phyloP scores from a whole-genome alignment of 2,888 invertebrate genomes.

The Tethea ocularis region DNA sequence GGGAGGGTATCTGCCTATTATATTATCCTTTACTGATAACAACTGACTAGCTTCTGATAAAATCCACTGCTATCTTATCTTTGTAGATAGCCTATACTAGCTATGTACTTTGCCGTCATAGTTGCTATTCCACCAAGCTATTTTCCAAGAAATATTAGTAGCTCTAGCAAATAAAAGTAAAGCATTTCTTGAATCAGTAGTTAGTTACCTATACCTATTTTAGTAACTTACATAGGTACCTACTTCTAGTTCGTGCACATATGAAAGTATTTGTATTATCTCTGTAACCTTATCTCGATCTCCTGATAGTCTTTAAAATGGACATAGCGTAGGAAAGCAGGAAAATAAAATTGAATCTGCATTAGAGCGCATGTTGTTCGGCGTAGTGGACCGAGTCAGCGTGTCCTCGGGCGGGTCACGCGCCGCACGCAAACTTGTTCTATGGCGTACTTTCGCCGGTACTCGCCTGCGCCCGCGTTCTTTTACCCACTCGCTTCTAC shows the following conservation, averaged over 20 bases:
- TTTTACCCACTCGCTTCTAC: slow-evolving; percentile 65
- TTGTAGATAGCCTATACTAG: too few species aligned
- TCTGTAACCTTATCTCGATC: not conserved
- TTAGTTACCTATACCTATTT: too few species aligned
- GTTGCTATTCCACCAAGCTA: too few species aligned
- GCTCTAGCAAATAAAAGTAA: not conserved
- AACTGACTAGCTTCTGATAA: not conserved
- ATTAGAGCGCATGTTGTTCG: slow-evolving; percentile 52
- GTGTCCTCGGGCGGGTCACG: slow-evolving; percentile 81
- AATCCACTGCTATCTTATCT: not conserved
- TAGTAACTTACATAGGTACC: too few species aligned
- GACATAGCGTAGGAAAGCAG: not conserved
- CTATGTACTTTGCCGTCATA: not conserved
- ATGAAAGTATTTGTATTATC: not conserved
- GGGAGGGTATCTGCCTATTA: too few species aligned
- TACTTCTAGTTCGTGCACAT: not conserved
- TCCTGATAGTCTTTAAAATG: not conserved
- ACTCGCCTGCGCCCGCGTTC: slow-evolving; percentile 64
- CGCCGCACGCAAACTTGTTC: slow-evolving; percentile 76
- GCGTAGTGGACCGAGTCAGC: slow-evolving; percentile 34
- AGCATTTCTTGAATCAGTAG: not conserved
- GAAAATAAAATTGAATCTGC: slow-evolving; percentile 20
- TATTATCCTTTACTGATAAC: not conserved
- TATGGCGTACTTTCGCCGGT: slow-evolving; percentile 78
- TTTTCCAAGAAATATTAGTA: not conserved